Evolutionary conservation across 2,113 vertebrate species (phyloP).

Genomic region (Eublepharis macularius): DNA sequence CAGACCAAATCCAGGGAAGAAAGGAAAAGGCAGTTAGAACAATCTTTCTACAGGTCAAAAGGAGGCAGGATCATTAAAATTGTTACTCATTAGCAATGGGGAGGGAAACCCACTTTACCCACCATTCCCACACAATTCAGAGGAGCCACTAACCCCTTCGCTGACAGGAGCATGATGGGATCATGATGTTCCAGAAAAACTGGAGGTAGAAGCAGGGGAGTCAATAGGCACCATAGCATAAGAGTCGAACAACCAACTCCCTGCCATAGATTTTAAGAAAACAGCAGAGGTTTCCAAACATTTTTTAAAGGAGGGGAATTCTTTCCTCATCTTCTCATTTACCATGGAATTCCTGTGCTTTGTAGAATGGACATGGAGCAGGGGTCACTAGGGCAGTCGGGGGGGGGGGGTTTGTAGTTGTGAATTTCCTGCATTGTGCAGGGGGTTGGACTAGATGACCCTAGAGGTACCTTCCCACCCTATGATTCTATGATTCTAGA

Average conservation of each 20-base stretch:
- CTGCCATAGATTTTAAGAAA: background rate
- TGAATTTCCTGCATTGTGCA: too few relatives aligned
- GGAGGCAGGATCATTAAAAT: background rate
- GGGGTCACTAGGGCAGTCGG: too few relatives aligned
- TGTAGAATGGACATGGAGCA: too few relatives aligned
- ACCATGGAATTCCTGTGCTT: background rate
- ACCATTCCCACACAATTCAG: background rate
- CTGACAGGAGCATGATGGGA: background rate
- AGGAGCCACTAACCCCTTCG: background rate
- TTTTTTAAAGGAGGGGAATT: background rate
- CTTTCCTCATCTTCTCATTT: background rate
- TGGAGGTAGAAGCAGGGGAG: background rate
- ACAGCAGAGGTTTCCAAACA: background rate
- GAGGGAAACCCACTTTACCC: background rate
- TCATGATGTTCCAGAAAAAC: background rate
- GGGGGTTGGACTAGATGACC: too few relatives aligned
- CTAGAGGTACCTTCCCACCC: too few relatives aligned
- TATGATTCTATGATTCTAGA: too few relatives aligned
- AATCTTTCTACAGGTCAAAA: background rate
- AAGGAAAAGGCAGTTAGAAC: slow-evolving; percentile 10
- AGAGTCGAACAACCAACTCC: background rate
- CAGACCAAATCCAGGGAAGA: slow-evolving; percentile 11
- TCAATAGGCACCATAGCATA: background rate
- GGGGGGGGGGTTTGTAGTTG: too few relatives aligned
- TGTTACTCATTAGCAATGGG: background rate